Evolutionary conservation across 1,140 invertebrate species (phyloP).

Genomic region (Neodiprion lecontei): DNA sequence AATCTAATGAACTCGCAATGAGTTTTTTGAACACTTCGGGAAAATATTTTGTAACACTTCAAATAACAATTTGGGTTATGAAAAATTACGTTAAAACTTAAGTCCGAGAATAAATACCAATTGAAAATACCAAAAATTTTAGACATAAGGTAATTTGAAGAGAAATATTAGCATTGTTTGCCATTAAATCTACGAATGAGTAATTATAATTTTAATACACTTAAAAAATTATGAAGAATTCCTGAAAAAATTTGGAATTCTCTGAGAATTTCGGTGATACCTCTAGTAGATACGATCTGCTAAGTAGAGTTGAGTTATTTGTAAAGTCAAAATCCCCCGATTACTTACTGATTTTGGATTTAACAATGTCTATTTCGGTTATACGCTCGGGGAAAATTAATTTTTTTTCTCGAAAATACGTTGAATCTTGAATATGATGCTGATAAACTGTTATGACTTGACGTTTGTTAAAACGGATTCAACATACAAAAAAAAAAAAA

Average conservation of each 20-base stretch:
- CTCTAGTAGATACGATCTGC: conserved; percentile 6
- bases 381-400: conserved; percentile 58
- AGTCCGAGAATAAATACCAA: too few relatives aligned
- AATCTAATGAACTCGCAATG: too few relatives aligned
- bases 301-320: neutral
- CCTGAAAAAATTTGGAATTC: neutral
- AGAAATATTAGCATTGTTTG: too few relatives aligned
- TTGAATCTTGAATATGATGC: conserved; percentile 28
- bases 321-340: conserved; percentile 38
- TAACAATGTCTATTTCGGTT: conserved; percentile 42
- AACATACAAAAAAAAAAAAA: neutral
- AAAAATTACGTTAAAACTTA: too few relatives aligned
- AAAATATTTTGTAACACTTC: too few relatives aligned
- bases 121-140: too few relatives aligned
- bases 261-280: neutral
- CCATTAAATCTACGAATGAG: too few relatives aligned
- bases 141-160: too few relatives aligned
- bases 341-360: conserved; percentile 48
- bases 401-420: conserved; percentile 12
- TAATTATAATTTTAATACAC: too few relatives aligned
- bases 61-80: too few relatives aligned
- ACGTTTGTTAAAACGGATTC: neutral
- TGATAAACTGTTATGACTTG: neutral
- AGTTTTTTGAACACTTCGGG: too few relatives aligned
- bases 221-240: too few relatives aligned